Conservation (phyloP, 2,113 vertebrate species). For the Fregata magnificens region DNA sequence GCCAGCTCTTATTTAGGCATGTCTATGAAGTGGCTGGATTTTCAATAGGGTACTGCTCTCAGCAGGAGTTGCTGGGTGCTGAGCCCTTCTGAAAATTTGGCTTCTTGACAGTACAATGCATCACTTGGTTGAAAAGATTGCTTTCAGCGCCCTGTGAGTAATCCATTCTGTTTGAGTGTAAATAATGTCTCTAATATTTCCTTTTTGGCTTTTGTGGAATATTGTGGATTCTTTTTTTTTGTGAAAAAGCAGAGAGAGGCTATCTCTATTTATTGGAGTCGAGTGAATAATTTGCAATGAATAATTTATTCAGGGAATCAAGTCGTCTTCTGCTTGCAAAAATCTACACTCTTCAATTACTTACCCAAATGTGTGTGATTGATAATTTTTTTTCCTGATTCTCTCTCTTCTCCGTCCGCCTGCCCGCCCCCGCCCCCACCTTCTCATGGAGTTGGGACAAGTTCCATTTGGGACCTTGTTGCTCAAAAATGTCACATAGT, state of each 20-base stretch:
- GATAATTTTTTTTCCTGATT: background rate
- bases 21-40: background rate
- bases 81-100: background rate
- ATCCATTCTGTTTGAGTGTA: background rate
- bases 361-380: background rate
- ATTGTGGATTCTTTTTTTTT: background rate
- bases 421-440: rapidly evolving
- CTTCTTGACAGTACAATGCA: background rate
- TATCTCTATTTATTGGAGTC: background rate
- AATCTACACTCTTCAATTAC: background rate
- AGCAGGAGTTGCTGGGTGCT: background rate
- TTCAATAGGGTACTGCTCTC: background rate
- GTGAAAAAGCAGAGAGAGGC: background rate
- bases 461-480: background rate
- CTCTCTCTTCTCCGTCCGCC: background rate
- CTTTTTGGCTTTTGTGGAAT: background rate
- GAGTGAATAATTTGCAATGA: slow-evolving; percentile 6
- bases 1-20: background rate
- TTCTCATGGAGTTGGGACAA: background rate
- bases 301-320: slow-evolving; percentile 4
- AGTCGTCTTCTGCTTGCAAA: background rate
- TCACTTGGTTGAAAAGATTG: slow-evolving; percentile 5
- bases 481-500: background rate
- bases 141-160: slow-evolving; percentile 28
- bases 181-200: slow-evolving; percentile 50